A percentile compares a stretch with the other conserved stretches of the same genome.
Conservation (phyloP, 2,888 invertebrate genomes). For the Cosmorhoe ocellata region DNA sequence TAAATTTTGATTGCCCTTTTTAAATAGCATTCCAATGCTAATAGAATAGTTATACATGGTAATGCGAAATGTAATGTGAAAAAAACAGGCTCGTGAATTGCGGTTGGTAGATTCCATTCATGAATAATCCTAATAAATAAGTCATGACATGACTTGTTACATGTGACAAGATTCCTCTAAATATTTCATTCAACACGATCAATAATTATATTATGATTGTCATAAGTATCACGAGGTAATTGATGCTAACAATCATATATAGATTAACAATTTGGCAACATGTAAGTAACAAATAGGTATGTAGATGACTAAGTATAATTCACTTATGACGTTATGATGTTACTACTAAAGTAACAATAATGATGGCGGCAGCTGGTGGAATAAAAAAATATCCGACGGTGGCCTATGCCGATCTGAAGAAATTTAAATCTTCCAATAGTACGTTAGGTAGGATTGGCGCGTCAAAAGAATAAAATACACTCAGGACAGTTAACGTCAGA, state of each 20-base stretch:
- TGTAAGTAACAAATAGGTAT: background rate
- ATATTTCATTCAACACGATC: conserved; percentile 8
- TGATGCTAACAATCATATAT: conserved; percentile 10
- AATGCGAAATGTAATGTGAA: conserved; percentile 10
- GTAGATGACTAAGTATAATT: no score
- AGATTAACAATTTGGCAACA: conserved; percentile 2
- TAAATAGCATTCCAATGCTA: conserved; percentile 2
- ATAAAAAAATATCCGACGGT: no score
- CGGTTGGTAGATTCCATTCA: conserved; percentile 19
- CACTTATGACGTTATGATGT: no score
- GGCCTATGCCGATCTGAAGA: no score
- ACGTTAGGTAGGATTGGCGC: no score
- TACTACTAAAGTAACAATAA: no score
- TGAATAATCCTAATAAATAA: conserved; percentile 25
- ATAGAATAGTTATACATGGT: conserved; percentile 1
- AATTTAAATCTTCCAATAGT: no score
- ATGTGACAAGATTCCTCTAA: conserved; percentile 16
- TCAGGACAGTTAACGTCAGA: no score
- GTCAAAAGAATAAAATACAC: no score
- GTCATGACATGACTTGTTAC: conserved; percentile 27
- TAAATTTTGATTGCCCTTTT: background rate
- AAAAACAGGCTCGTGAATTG: conserved; percentile 9
- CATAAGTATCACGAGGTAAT: conserved; percentile 6
- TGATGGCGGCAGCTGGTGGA: no score
- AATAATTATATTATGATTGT: background rate